These are phyloP conservation scores for Zaprionus lineosus DNA, from an alignment of 2,888 invertebrate genomes.

Conservation along the genomic window DNA sequence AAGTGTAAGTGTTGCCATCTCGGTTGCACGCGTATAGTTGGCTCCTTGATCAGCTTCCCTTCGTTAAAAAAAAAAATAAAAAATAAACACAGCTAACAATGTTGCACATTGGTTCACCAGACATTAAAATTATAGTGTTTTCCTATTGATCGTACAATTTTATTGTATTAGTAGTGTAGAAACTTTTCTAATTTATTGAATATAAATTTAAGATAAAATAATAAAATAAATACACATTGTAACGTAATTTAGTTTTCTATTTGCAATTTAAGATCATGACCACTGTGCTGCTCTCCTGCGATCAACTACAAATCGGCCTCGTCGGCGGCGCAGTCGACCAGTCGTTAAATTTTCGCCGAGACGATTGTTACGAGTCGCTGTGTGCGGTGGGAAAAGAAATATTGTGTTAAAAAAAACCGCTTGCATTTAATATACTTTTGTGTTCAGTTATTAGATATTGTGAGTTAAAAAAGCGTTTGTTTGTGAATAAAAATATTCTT, in stretches of 20 bases:
- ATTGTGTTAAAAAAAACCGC: conserved; percentile 2
- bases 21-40: conserved; percentile 31
- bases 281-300: conserved; percentile 44
- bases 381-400: conserved; percentile 5
- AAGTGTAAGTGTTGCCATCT: conserved; percentile 39
- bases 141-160: neutral
- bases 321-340: conserved; percentile 34
- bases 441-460: conserved; percentile 14
- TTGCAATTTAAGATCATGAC: neutral
- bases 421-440: conserved; percentile 5
- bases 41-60: conserved; percentile 52
- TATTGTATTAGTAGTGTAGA: neutral
- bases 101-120: conserved; percentile 32
- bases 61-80: conserved; percentile 17
- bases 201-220: neutral
- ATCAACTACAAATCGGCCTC: conserved; percentile 52
- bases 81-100: conserved; percentile 35
- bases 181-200: too few species aligned
- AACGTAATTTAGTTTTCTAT: neutral
- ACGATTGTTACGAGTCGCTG: conserved; percentile 47
- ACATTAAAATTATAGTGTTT: neutral
- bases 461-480: conserved; percentile 7
- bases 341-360: conserved; percentile 42
- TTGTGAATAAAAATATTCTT: conserved; percentile 43
- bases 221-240: neutral